Evolutionary conservation across 2,888 invertebrate species (phyloP).

Genomic region (Boloria euphrosyne): DNA sequence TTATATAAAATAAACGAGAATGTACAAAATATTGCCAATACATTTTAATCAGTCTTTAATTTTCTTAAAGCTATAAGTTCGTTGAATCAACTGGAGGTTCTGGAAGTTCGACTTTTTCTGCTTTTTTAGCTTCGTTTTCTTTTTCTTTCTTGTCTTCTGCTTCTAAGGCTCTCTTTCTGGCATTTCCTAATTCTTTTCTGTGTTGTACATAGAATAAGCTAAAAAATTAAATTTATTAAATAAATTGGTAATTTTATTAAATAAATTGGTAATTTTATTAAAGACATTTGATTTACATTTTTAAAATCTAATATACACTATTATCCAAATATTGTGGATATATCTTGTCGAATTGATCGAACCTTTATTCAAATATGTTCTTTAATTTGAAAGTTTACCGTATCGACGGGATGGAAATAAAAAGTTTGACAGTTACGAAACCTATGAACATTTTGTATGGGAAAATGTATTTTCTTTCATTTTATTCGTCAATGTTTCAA

Average conservation of each 20-base stretch:
- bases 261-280: too few relatives aligned
- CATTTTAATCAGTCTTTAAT: slow-evolving; percentile 21
- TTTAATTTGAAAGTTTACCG: too few relatives aligned
- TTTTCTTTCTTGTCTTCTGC: slow-evolving; percentile 61
- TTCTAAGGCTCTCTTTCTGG: slow-evolving; percentile 63
- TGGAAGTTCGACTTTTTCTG: slow-evolving; percentile 40
- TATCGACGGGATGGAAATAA: too few relatives aligned
- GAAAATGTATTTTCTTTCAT: too few relatives aligned
- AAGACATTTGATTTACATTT: too few relatives aligned
- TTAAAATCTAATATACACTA: too few relatives aligned
- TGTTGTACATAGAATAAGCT: slow-evolving; percentile 66
- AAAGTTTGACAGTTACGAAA: too few relatives aligned
- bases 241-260: not conserved
- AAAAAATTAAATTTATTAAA: slow-evolving; percentile 40
- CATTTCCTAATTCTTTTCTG: slow-evolving; percentile 49
- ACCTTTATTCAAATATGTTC: too few relatives aligned
- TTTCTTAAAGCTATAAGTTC: slow-evolving; percentile 21
- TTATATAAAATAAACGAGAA: not conserved
- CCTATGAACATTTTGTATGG: too few relatives aligned
- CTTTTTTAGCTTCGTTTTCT: slow-evolving; percentile 50
- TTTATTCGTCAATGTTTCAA: too few relatives aligned
- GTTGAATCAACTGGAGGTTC: slow-evolving; percentile 29
- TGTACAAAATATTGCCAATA: not conserved
- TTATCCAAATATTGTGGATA: too few relatives aligned
- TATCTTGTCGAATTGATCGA: too few relatives aligned